Evolutionary conservation across 2,888 invertebrate species (phyloP).

Genomic region (Yponomeuta sedellus): DNA sequence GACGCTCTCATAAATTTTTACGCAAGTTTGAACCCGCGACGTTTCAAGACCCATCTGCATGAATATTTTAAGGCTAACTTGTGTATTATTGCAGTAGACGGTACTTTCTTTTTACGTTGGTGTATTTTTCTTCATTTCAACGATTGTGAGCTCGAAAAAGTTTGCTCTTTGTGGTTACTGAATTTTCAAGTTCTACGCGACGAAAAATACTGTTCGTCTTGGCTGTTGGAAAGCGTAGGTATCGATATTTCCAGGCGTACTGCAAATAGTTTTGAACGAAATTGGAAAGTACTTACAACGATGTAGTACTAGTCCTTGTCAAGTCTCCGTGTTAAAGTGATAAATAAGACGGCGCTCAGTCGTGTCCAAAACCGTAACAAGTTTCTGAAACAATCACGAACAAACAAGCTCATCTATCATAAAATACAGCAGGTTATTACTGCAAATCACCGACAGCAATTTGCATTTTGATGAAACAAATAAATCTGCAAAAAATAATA

Average conservation of each 20-base stretch:
- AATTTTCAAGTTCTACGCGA: background rate
- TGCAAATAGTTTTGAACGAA: no score
- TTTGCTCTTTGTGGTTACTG: background rate
- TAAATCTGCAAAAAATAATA: no score
- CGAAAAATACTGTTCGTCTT: no score
- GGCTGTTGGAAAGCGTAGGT: background rate
- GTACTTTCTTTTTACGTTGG: background rate
- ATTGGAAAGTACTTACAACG: background rate
- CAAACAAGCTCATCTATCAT: background rate
- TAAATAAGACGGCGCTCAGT: background rate
- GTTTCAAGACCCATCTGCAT: conserved; percentile 28
- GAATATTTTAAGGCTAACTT: conserved; percentile 32
- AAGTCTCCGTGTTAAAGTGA: background rate
- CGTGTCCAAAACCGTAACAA: background rate
- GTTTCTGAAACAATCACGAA: background rate
- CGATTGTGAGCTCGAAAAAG: background rate
- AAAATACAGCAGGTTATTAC: background rate
- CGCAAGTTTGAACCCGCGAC: conserved; percentile 46
- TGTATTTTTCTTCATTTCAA: conserved; percentile 1
- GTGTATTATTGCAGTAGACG: conserved; percentile 8
- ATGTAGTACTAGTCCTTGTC: background rate
- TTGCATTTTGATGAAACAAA: no score
- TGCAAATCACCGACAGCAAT: background rate
- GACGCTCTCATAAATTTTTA: conserved; percentile 56
- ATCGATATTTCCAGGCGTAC: background rate